These are phyloP conservation scores for Stenoptilia bipunctidactyla DNA, from an alignment of 2,888 invertebrate species.

Conservation along the genomic window DNA sequence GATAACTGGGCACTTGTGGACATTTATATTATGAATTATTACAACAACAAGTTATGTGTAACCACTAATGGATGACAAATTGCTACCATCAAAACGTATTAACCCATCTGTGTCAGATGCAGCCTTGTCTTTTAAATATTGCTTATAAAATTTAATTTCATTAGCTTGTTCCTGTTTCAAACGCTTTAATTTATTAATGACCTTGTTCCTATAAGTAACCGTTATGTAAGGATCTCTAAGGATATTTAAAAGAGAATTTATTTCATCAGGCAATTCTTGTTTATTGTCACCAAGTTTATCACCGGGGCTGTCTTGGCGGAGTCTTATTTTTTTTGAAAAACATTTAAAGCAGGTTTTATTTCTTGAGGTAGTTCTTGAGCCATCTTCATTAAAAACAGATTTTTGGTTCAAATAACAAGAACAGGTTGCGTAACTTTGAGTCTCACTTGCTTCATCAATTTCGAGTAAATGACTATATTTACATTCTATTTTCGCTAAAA, in stretches of 20 bases:
- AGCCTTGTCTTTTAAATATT: slow-evolving; percentile 31
- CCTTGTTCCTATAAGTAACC: slow-evolving; percentile 27
- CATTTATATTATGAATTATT: no score
- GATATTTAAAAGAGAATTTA: slow-evolving; percentile 29
- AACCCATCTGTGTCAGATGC: slow-evolving; percentile 38
- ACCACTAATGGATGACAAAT: slow-evolving; percentile 38
- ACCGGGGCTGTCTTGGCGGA: not conserved
- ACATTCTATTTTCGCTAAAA: slow-evolving; percentile 41
- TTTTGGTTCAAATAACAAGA: slow-evolving; percentile 38
- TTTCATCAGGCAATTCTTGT: slow-evolving; percentile 29
- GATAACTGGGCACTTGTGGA: no score
- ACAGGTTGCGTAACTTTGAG: slow-evolving; percentile 24
- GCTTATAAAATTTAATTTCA: slow-evolving; percentile 38
- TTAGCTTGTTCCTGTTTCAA: slow-evolving; percentile 31
- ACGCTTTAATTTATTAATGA: slow-evolving; percentile 36
- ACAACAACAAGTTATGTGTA: slow-evolving; percentile 25
- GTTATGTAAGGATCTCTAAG: slow-evolving; percentile 30
- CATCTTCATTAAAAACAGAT: slow-evolving; percentile 51
- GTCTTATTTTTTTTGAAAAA: not conserved
- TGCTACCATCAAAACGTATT: slow-evolving; percentile 45
- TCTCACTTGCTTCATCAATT: slow-evolving; percentile 16
- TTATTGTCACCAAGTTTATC: slow-evolving; percentile 22
- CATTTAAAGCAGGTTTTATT: not conserved
- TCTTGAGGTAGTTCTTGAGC: slow-evolving; percentile 14
- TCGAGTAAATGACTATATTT: slow-evolving; percentile 53